These are phyloP conservation scores for Periophthalmus magnuspinnatus DNA, from an alignment of 2,797 vertebrate species.

Conservation along the genomic window DNA sequence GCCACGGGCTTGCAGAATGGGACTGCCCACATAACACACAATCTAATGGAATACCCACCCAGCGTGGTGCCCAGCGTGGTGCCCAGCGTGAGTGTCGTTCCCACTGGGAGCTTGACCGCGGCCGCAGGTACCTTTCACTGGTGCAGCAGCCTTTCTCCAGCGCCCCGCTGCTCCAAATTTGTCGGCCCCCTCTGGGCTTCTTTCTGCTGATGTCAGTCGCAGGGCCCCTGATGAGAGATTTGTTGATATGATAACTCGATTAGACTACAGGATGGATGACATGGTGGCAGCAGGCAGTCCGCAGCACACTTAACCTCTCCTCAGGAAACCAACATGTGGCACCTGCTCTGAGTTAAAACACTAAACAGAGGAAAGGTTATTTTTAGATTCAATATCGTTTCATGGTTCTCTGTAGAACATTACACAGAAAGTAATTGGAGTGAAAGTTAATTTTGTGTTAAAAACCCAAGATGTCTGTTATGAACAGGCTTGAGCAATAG, in stretches of 20 bases:
- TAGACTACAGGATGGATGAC: constrained; percentile 76
- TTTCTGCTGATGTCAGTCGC: constrained; percentile 72
- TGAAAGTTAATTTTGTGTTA: background rate
- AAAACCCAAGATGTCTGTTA: background rate
- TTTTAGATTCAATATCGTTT: constrained; percentile 30
- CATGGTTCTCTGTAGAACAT: constrained; percentile 16
- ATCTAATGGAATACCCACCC: constrained; percentile 87
- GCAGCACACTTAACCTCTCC: constrained; percentile 77
- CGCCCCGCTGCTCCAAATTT: constrained; percentile 78
- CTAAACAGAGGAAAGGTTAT: constrained; percentile 56
- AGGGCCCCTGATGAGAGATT: constrained; percentile 78
- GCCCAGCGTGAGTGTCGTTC: constrained; percentile 80
- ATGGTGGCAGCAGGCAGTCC: constrained; percentile 65
- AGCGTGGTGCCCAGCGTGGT: constrained; percentile 72
- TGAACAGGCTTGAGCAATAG: background rate
- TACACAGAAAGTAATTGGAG: constrained; percentile 4
- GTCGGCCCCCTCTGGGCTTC: constrained; percentile 67
- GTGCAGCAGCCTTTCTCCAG: constrained; percentile 68
- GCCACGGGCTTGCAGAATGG: constrained; percentile 69
- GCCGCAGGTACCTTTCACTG: constrained; percentile 90
- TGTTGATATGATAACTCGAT: constrained; percentile 86
- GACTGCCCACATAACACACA: constrained; percentile 77
- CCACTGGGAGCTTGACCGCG: constrained; percentile 77
- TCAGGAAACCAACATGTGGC: constrained; percentile 73
- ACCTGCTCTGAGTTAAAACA: constrained; percentile 75